phyloP scores from a whole-genome alignment of 1,140 invertebrate species.

The Cotesia typhae region DNA sequence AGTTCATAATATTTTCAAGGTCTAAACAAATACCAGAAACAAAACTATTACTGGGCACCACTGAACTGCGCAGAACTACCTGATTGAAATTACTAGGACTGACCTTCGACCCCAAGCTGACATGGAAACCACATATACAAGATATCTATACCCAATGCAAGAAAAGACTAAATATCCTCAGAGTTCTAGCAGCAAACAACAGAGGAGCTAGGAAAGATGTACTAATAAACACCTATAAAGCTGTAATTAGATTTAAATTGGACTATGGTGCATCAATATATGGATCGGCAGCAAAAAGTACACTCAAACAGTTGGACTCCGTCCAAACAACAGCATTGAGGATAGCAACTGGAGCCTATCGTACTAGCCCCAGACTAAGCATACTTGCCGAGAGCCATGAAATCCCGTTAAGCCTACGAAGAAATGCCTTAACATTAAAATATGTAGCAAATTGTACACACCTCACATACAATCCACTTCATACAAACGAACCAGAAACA shows the following conservation, averaged over 20 bases:
- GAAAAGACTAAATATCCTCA: constrained; percentile 26
- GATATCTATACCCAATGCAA: constrained; percentile 15
- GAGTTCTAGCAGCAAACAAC: constrained; percentile 34
- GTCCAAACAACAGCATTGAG: constrained; percentile 30
- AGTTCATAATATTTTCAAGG: constrained; percentile 1
- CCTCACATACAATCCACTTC: too few species aligned
- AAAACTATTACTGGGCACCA: not conserved
- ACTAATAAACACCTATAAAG: constrained; percentile 28
- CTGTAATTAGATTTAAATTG: constrained; percentile 32
- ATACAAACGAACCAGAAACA: not conserved
- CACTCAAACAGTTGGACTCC: constrained; percentile 25
- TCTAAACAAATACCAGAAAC: not conserved
- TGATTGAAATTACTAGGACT: constrained; percentile 39
- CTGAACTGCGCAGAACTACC: constrained; percentile 2
- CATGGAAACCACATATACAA: constrained; percentile 29
- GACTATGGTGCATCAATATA: constrained; percentile 30
- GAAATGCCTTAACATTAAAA: not conserved
- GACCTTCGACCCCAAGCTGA: constrained; percentile 35
- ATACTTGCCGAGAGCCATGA: constrained; percentile 28
- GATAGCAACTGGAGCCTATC: constrained; percentile 28
- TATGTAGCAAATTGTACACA: too few species aligned
- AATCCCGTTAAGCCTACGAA: constrained; percentile 16
- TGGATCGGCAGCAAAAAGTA: constrained; percentile 21
- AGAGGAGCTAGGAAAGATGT: constrained; percentile 25
- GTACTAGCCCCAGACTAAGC: constrained; percentile 22